Evolutionary conservation across 2,113 vertebrate genomes (phyloP).

Genomic region (Hymenochirus boettgeri): DNA sequence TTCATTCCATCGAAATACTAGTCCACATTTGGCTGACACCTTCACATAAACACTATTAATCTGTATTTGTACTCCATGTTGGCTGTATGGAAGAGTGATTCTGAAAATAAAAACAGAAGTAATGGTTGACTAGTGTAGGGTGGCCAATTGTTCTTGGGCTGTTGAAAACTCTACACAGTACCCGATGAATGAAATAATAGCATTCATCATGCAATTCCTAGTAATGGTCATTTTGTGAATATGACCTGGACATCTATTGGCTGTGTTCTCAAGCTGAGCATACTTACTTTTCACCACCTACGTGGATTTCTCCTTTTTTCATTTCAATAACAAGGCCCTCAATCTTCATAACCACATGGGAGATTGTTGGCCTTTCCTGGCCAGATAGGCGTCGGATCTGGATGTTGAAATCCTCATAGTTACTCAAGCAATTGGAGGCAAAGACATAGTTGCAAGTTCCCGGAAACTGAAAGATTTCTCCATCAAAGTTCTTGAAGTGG

Average conservation of each 20-base stretch:
- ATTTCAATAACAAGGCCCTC: slow-evolving; percentile 32
- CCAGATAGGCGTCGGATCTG: slow-evolving; percentile 17
- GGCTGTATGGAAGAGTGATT: slow-evolving; percentile 46
- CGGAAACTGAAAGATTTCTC: slow-evolving; percentile 38
- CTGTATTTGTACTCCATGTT: slow-evolving; percentile 51
- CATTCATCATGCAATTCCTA: not conserved
- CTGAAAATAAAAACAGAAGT: slow-evolving; percentile 44
- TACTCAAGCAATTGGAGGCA: slow-evolving; percentile 30
- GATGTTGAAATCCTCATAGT: slow-evolving; percentile 39
- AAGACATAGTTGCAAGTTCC: slow-evolving; percentile 40
- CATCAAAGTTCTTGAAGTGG: slow-evolving; percentile 44
- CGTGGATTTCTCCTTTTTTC: slow-evolving; percentile 7
- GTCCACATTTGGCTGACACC: slow-evolving; percentile 54
- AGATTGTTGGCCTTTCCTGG: slow-evolving; percentile 1
- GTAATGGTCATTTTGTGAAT: not conserved
- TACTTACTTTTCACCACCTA: slow-evolving; percentile 24
- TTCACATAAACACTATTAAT: slow-evolving; percentile 40
- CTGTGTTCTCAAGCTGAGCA: not conserved
- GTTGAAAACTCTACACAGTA: no score
- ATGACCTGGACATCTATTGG: not conserved
- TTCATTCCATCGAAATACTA: slow-evolving; percentile 59
- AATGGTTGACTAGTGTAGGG: no score
- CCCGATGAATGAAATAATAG: no score
- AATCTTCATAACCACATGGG: slow-evolving; percentile 32
- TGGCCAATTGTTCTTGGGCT: no score